Evolutionary conservation across 2,888 invertebrate genomes (phyloP).

Genomic region (Pristionchus exspectatus): DNA sequence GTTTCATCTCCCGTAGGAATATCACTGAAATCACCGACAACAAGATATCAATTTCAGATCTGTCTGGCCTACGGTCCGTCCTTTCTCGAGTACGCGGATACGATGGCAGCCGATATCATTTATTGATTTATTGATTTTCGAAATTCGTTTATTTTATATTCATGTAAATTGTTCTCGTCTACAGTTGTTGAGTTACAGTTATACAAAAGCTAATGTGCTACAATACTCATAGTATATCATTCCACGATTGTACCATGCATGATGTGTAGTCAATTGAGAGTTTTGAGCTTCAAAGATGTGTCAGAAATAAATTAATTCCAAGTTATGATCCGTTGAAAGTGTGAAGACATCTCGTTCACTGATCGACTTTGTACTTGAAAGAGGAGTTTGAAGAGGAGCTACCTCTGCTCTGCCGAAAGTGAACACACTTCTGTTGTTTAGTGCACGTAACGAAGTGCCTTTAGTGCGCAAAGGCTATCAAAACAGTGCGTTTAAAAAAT

Average conservation of each 20-base stretch:
- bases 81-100: conserved; percentile 69
- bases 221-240: background rate
- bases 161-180: background rate
- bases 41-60: conserved; percentile 61
- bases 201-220: background rate
- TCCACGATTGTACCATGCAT: conserved; percentile 2
- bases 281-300: background rate
- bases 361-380: background rate
- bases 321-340: background rate
- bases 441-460: no score
- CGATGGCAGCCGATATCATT: conserved; percentile 57
- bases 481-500: no score
- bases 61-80: conserved; percentile 72
- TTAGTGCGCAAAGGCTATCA: no score
- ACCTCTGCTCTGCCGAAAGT: no score
- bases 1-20: no score
- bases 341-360: background rate
- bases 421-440: no score
- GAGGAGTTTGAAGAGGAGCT: no score
- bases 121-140: conserved; percentile 32
- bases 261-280: background rate
- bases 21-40: no score
- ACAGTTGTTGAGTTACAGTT: background rate
- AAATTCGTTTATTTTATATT: background rate
- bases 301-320: background rate